phyloP scores from a whole-genome alignment of 2,888 invertebrate genomes.

The Muschampia plurimacula region DNA sequence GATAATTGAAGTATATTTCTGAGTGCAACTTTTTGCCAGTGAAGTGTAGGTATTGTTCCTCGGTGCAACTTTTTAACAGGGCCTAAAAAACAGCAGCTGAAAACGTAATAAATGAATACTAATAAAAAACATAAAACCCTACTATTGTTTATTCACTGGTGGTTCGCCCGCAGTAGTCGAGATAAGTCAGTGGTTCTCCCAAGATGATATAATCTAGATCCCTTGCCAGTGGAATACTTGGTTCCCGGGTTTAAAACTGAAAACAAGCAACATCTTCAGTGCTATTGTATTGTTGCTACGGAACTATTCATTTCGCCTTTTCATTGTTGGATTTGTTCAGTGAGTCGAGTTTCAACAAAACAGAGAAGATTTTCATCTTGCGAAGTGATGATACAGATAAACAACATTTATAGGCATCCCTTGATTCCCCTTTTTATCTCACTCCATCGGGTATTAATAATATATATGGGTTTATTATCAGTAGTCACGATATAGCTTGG shows the following conservation, averaged over 20 bases:
- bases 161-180: slow-evolving; percentile 13
- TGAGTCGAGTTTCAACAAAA: slow-evolving; percentile 45
- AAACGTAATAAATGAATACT: background rate
- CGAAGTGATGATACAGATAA: slow-evolving; percentile 40
- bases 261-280: slow-evolving; percentile 38
- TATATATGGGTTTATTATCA: slow-evolving; percentile 47
- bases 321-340: slow-evolving; percentile 46
- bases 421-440: slow-evolving; percentile 40
- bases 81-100: too few species aligned
- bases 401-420: slow-evolving; percentile 38
- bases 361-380: slow-evolving; percentile 46
- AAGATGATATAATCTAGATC: slow-evolving; percentile 32
- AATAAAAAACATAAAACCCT: background rate
- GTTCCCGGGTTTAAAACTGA: slow-evolving; percentile 32
- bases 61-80: too few species aligned
- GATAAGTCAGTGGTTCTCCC: slow-evolving; percentile 20
- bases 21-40: too few species aligned
- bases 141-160: slow-evolving; percentile 13
- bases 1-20: too few species aligned
- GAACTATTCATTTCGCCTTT: slow-evolving; percentile 44
- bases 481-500: slow-evolving; percentile 44
- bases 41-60: too few species aligned
- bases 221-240: slow-evolving; percentile 28
- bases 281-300: slow-evolving; percentile 32
- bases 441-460: slow-evolving; percentile 46